These are phyloP conservation scores for Hirtodrosophila trivittata DNA, from an alignment of 2,888 invertebrate species.

Conservation along the genomic window DNA sequence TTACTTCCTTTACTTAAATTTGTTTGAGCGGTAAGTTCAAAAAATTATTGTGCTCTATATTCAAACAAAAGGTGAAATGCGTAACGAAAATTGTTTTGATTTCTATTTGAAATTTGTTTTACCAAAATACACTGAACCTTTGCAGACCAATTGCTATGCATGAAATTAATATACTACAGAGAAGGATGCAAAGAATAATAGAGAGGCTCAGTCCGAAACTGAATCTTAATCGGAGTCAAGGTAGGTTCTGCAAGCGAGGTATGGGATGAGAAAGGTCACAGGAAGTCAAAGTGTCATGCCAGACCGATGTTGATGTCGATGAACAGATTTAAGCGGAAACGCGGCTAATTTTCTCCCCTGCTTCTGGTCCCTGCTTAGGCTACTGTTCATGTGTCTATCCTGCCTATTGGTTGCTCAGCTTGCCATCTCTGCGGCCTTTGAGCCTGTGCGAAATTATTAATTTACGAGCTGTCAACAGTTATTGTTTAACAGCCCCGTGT, in stretches of 20 bases:
- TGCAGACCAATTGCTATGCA: slow-evolving; percentile 45
- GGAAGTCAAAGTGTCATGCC: slow-evolving; percentile 75
- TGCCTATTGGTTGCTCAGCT: slow-evolving; percentile 37
- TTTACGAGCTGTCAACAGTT: slow-evolving; percentile 80
- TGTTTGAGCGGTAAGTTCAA: slow-evolving; percentile 59
- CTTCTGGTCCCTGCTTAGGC: background rate
- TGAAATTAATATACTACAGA: slow-evolving; percentile 53
- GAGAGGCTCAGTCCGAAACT: slow-evolving; percentile 3
- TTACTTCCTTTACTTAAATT: slow-evolving; percentile 1
- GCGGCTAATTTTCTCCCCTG: slow-evolving; percentile 69
- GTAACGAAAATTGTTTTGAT: slow-evolving; percentile 72
- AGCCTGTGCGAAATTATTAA: slow-evolving; percentile 72
- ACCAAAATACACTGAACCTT: slow-evolving; percentile 35
- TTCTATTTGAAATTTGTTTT: slow-evolving; percentile 63
- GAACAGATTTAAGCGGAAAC: slow-evolving; percentile 65
- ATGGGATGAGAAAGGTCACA: slow-evolving; percentile 64
- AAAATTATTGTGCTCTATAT: slow-evolving; percentile 46
- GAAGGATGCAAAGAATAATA: slow-evolving; percentile 10
- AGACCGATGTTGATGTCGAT: slow-evolving; percentile 42
- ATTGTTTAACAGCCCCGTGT: slow-evolving; percentile 69
- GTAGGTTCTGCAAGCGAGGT: background rate
- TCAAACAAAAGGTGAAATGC: slow-evolving; percentile 49
- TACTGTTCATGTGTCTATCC: slow-evolving; percentile 11
- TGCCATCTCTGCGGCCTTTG: slow-evolving; percentile 25
- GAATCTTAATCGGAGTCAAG: background rate